A percentile compares a stretch with the other conserved stretches of the same genome.
phyloP scores from a whole-genome alignment of 2,113 vertebrate genomes.

The Mohoua ochrocephala region DNA sequence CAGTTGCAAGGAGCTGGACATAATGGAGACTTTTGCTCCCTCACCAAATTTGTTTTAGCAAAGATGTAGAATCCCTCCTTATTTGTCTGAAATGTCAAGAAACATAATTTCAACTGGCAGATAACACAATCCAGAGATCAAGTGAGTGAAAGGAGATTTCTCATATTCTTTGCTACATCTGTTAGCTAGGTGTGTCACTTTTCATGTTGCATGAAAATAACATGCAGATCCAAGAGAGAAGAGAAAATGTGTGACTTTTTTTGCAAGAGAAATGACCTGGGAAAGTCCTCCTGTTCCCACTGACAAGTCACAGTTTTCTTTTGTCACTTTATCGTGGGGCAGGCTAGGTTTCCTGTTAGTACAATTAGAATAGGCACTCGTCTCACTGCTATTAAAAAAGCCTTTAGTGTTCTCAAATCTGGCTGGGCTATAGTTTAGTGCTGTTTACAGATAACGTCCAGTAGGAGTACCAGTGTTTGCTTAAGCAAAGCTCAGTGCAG shows the following conservation, averaged over 20 bases:
- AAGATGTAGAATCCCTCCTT: background rate
- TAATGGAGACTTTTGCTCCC: background rate
- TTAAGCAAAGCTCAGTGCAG: background rate
- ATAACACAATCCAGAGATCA: background rate
- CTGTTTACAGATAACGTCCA: background rate
- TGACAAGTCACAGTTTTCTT: background rate
- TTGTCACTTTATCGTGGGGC: background rate
- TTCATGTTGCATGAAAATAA: background rate
- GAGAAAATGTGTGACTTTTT: background rate
- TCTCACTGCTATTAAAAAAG: background rate
- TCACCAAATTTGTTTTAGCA: background rate
- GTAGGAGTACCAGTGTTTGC: background rate
- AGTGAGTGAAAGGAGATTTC: background rate
- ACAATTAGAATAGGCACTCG: background rate
- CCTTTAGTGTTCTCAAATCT: background rate
- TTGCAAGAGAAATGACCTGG: background rate
- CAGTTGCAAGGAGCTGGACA: fast-evolving
- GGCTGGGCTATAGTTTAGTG: background rate
- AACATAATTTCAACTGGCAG: background rate
- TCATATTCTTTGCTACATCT: background rate
- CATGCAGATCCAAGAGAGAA: background rate
- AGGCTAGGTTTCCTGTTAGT: background rate
- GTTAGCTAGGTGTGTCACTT: background rate
- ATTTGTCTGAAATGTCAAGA: background rate
- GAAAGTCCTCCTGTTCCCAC: background rate